These are phyloP conservation scores for Coleophora deauratella DNA, from an alignment of 2,888 invertebrate species.

Conservation along the genomic window DNA sequence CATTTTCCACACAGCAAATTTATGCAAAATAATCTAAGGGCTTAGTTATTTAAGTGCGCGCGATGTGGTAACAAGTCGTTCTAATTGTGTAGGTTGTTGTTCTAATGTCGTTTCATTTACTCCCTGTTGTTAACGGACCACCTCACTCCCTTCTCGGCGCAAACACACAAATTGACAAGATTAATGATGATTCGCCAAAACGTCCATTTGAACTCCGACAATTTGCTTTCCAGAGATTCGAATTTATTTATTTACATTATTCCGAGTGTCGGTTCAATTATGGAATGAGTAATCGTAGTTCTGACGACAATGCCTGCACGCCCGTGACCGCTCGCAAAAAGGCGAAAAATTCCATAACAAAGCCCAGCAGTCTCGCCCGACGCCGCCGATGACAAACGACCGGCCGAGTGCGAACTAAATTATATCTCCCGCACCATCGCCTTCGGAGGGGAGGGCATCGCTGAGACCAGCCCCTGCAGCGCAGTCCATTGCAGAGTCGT, in stretches of 20 bases:
- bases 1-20: no score
- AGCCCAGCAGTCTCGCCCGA: constrained; percentile 7
- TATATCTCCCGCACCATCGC: neutral
- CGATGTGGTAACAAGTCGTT: no score
- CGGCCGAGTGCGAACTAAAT: neutral
- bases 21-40: no score
- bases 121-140: no score
- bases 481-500: no score
- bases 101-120: no score
- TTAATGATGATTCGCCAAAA: no score
- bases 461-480: no score
- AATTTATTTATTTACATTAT: constrained; percentile 4
- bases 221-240: neutral
- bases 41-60: no score
- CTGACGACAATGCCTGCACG: neutral
- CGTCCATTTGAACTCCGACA: neutral
- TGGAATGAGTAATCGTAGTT: constrained; percentile 16
- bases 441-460: neutral
- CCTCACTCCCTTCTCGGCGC: no score
- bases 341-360: constrained; percentile 15
- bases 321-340: constrained; percentile 10
- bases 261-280: constrained; percentile 14
- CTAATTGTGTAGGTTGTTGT: no score
- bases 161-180: no score
- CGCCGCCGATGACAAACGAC: constrained; percentile 14